phyloP scores from a whole-genome alignment of 2,113 vertebrate genomes.

The Zosterops japonicus region DNA sequence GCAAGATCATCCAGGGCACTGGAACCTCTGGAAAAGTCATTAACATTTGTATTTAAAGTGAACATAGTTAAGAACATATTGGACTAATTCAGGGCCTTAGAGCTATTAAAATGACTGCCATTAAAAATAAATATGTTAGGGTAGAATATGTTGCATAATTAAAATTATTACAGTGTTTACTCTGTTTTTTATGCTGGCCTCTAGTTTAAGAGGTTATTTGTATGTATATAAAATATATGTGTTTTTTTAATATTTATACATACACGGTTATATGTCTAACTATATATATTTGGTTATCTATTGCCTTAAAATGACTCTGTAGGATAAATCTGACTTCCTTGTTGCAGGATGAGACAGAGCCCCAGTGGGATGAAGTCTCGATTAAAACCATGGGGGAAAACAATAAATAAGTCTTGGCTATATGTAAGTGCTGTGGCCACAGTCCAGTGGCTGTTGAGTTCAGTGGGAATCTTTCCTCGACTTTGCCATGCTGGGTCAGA shows the following conservation, averaged over 20 bases:
- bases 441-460: background rate
- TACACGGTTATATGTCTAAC: background rate
- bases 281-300: background rate
- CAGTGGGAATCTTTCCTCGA: constrained; percentile 6
- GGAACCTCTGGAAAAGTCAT: constrained; percentile 62
- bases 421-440: background rate
- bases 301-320: background rate
- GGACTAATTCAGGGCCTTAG: constrained; percentile 62
- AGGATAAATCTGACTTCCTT: constrained; percentile 16
- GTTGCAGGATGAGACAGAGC: constrained; percentile 19
- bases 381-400: background rate
- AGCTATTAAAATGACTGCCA: constrained; percentile 59
- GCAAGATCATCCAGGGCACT: background rate
- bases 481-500: background rate
- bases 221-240: background rate
- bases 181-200: background rate
- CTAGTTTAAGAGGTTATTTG: background rate
- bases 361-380: background rate
- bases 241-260: background rate
- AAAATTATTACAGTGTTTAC: constrained; percentile 29
- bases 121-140: constrained; percentile 61
- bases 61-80: constrained; percentile 49
- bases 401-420: background rate
- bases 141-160: constrained; percentile 48
- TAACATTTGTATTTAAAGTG: constrained; percentile 57